Evolutionary conservation across 2,888 invertebrate species (phyloP).

Genomic region (Meteorus colon): DNA sequence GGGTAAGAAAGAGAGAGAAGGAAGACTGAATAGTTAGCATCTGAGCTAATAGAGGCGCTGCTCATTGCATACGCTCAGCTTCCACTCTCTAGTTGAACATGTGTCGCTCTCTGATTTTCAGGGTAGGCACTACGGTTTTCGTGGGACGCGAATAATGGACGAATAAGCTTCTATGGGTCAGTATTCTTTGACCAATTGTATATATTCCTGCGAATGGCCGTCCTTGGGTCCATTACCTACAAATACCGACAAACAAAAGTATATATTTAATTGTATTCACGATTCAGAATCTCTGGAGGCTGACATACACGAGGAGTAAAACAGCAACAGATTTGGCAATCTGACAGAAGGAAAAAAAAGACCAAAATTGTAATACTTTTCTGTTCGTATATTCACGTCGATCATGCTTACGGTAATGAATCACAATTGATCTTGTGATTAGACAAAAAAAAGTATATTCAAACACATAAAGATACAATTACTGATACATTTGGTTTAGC

Average conservation of each 20-base stretch:
- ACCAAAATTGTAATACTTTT: neutral
- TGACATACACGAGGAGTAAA: constrained; percentile 45
- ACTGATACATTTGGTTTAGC: constrained; percentile 14
- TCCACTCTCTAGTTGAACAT: too few species aligned
- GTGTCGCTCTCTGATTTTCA: too few species aligned
- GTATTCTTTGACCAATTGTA: too few species aligned
- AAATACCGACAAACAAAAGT: neutral
- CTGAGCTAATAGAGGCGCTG: too few species aligned
- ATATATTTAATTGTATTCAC: constrained; percentile 41
- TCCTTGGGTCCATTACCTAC: constrained; percentile 15
- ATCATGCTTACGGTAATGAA: constrained; percentile 64
- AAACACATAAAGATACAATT: constrained; percentile 15
- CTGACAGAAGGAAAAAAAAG: constrained; percentile 11
- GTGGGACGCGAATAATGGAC: too few species aligned
- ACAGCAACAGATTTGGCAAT: constrained; percentile 47
- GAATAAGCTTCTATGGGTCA: too few species aligned
- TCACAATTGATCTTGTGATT: constrained; percentile 14
- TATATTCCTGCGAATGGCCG: neutral
- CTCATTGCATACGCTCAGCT: too few species aligned
- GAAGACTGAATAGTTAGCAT: too few species aligned
- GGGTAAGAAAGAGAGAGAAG: too few species aligned
- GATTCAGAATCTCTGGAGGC: constrained; percentile 48
- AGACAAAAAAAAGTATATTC: constrained; percentile 11
- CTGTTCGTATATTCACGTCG: constrained; percentile 40
- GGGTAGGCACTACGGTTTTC: too few species aligned